A percentile compares a stretch with the other conserved stretches of the same genome.
Conservation (phyloP, 2,797 vertebrate species). For the Pseudochaenichthys georgianus region DNA sequence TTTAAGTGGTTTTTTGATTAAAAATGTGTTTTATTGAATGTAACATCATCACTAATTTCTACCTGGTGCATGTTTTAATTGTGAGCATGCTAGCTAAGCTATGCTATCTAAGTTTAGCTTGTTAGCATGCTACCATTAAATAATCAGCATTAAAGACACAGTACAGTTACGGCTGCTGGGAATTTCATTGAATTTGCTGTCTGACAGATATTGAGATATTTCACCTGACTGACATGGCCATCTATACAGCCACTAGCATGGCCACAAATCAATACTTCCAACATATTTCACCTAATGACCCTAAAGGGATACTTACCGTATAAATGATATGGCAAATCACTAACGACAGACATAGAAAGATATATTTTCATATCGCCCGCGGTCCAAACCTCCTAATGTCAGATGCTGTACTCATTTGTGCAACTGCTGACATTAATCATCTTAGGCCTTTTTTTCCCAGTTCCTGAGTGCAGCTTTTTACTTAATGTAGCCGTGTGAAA, state of each 20-base stretch:
- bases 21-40: neutral
- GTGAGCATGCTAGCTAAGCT: too few species aligned
- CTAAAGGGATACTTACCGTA: neutral
- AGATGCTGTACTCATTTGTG: conserved; percentile 11
- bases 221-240: neutral
- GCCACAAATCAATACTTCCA: neutral
- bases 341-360: neutral
- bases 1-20: neutral
- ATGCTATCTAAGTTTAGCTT: too few species aligned
- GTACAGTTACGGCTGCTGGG: too few species aligned
- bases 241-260: neutral
- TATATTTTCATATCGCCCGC: neutral
- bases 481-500: conserved; percentile 24
- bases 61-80: too few species aligned
- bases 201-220: too few species aligned
- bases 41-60: too few species aligned
- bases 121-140: too few species aligned
- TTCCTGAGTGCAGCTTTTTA: conserved; percentile 9
- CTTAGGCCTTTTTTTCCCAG: conserved; percentile 4
- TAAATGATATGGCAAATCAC: neutral
- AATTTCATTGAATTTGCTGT: too few species aligned
- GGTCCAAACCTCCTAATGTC: neutral
- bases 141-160: too few species aligned
- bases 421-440: conserved; percentile 9
- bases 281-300: neutral